Evolutionary conservation across 1,140 invertebrate species (phyloP), one percentile per base, ranked within the genome.

Genomic region (Mycetomoellerius zeteki): DNA sequence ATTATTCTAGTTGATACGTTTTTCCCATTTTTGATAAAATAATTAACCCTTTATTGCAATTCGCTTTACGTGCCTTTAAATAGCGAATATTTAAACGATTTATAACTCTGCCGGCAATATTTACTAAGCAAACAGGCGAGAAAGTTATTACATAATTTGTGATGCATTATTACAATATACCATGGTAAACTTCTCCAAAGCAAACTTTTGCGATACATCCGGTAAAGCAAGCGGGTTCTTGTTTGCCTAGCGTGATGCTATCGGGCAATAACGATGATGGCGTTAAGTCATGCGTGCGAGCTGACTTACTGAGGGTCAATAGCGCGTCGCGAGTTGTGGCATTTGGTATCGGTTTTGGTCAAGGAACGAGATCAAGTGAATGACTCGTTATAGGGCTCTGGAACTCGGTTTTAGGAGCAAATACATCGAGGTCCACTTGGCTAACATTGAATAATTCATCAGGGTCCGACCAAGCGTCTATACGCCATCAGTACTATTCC

Each of bases 361-460:
- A 88, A 88, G 85, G 65, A 84, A 85, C 76, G 89, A 91, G 91
- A 92, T 91, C 86, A 86, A 89, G 78, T 85, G 88, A 91, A 84
- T 69, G 77, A 56, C 62, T 10, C 58, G 50, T 77, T 89, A 84
- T 72, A 71, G 58, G 64, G 81, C 56, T 56, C 85, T 67, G 62
- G 4, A 14, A 37, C 64, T 88, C 71, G 88, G 91, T 67, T 90
- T 92, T 87, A 76, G 87, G 87, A 71, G 90, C 73, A 93, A 92
- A 93, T 93, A 93, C 91, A 92, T 89, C 78, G 87, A 93, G 89
- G 92, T 91, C 88, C 92, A 93, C 91, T 93, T 92, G 84, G 86
- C 52, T 87, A 82, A 87, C 88, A 89, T 86, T 94, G 92, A 94
- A 94, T 94, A 94, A 94, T 94, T 93, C 92, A 93, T 93, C 47